These are phyloP conservation scores for Hiodon alosoides DNA, from an alignment of 2,113 vertebrate species.

Conservation along the genomic window DNA sequence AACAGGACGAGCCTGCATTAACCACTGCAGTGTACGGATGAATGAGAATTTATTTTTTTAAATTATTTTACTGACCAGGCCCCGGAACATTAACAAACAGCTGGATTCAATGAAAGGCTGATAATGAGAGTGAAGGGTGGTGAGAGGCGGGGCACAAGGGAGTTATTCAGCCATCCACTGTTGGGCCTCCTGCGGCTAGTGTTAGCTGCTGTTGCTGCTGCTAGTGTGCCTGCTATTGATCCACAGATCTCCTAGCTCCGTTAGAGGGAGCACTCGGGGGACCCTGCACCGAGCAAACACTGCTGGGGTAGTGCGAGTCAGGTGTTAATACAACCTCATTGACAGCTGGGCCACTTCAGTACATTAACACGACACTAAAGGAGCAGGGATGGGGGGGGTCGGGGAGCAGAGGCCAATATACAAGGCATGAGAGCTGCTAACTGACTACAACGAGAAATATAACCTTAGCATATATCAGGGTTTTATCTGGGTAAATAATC, in stretches of 20 bases:
- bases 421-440: not conserved
- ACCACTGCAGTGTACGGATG: too few relatives aligned
- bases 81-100: not conserved
- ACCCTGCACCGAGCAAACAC: slow-evolving; percentile 50
- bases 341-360: slow-evolving; percentile 57
- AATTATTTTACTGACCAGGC: not conserved
- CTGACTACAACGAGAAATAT: not conserved
- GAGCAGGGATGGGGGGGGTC: slow-evolving; percentile 9
- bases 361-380: slow-evolving; percentile 54
- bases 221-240: slow-evolving; percentile 60
- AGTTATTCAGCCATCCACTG: not conserved
- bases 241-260: slow-evolving; percentile 45
- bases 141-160: slow-evolving; percentile 4
- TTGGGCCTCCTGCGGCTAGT: not conserved
- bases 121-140: slow-evolving; percentile 25
- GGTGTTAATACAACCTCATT: slow-evolving; percentile 68
- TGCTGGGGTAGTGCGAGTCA: slow-evolving; percentile 49
- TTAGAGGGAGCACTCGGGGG: slow-evolving; percentile 45
- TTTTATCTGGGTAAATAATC: too few relatives aligned
- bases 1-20: too few relatives aligned
- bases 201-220: slow-evolving; percentile 31
- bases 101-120: too few relatives aligned
- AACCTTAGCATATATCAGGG: not conserved
- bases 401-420: not conserved
- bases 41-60: too few relatives aligned